phyloP scores from a whole-genome alignment of 2,797 vertebrate species.

The Centropyge bicolor region DNA sequence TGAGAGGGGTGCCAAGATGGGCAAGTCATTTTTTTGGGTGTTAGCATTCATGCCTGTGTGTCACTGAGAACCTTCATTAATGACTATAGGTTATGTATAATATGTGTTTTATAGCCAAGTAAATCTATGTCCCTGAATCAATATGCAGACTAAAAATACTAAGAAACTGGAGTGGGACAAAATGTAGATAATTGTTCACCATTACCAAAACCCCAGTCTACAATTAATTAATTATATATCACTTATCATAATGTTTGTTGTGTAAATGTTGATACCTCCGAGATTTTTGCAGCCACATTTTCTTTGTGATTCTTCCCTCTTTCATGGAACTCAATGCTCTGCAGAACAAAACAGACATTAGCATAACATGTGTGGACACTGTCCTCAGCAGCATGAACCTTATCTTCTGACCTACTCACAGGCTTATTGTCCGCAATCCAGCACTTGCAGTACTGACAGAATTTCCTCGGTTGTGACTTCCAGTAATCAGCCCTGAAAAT shows the following conservation, averaged over 20 bases:
- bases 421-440: conserved; percentile 99
- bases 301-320: conserved; percentile 99
- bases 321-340: conserved; percentile 99
- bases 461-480: conserved; percentile 99
- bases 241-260: too few relatives aligned
- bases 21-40: conserved; percentile 14
- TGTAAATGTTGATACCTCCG: conserved; percentile 86
- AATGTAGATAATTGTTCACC: background rate
- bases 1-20: conserved; percentile 53
- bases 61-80: conserved; percentile 4
- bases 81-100: background rate
- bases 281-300: conserved; percentile 97
- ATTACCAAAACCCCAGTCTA: background rate
- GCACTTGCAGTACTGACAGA: conserved; percentile 99
- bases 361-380: background rate
- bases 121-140: background rate
- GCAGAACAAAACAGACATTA: conserved; percentile 52
- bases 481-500: conserved; percentile 95
- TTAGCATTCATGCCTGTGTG: background rate
- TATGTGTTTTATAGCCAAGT: background rate
- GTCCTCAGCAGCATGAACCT: background rate
- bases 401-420: conserved; percentile 80
- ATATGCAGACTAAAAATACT: background rate
- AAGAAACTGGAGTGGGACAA: too few relatives aligned
- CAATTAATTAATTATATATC: too few relatives aligned